These are phyloP conservation scores for Lepeophtheirus salmonis DNA, from an alignment of 1,140 invertebrate species.

Conservation along the genomic window DNA sequence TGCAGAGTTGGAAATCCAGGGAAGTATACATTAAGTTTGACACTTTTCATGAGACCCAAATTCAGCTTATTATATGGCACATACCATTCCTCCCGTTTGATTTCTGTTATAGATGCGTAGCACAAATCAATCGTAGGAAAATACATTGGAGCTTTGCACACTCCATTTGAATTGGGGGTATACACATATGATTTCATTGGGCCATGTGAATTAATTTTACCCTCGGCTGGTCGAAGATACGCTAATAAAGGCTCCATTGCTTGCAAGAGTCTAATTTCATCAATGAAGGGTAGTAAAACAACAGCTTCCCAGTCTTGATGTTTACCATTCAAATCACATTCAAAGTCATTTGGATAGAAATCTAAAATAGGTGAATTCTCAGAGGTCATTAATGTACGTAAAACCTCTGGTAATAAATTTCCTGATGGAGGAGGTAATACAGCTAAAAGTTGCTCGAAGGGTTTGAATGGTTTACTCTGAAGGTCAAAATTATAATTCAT, in stretches of 20 bases:
- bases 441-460: slow-evolving; percentile 82
- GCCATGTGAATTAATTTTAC: slow-evolving; percentile 54
- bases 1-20: slow-evolving; percentile 77
- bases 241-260: slow-evolving; percentile 54
- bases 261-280: slow-evolving; percentile 51
- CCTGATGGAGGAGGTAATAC: slow-evolving; percentile 59
- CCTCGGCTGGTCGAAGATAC: slow-evolving; percentile 48
- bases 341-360: slow-evolving; percentile 75
- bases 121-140: slow-evolving; percentile 42
- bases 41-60: slow-evolving; percentile 50
- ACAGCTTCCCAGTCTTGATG: slow-evolving; percentile 88
- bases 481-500: slow-evolving; percentile 47
- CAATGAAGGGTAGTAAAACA: slow-evolving; percentile 87
- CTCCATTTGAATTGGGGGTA: slow-evolving; percentile 35
- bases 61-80: slow-evolving; percentile 34
- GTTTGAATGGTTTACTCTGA: slow-evolving; percentile 60
- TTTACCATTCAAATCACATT: slow-evolving; percentile 68
- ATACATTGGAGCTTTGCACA: slow-evolving; percentile 36
- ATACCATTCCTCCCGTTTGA: slow-evolving; percentile 21
- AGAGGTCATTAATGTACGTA: slow-evolving; percentile 60
- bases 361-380: slow-evolving; percentile 61
- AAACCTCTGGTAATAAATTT: slow-evolving; percentile 32
- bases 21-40: slow-evolving; percentile 47
- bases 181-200: slow-evolving; percentile 62
- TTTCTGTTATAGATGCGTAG: slow-evolving; percentile 31